Conservation (phyloP, 2,888 invertebrate genomes). For the Nemotelus nigrinus region DNA sequence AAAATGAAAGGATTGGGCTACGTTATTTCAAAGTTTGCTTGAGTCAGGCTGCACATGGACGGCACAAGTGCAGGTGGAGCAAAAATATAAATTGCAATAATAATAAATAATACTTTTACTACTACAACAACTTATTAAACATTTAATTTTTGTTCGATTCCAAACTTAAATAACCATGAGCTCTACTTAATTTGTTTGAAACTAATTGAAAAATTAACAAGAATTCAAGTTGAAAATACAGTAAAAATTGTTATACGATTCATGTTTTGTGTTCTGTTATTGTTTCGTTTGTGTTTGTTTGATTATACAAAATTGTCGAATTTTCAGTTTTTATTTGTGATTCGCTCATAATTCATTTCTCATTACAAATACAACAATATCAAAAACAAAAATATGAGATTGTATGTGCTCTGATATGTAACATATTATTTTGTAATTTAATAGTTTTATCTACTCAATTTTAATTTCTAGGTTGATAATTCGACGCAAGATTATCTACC, state of each 20-base stretch:
- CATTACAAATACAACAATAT: constrained; percentile 27
- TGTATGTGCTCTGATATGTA: neutral
- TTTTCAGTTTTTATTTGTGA: constrained; percentile 36
- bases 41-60: constrained; percentile 85
- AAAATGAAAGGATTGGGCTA: constrained; percentile 82
- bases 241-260: no score
- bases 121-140: constrained; percentile 13
- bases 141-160: constrained; percentile 32
- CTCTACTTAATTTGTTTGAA: constrained; percentile 32
- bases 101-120: constrained; percentile 19
- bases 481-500: constrained; percentile 50
- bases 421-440: neutral
- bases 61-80: constrained; percentile 75
- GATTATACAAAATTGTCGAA: constrained; percentile 27
- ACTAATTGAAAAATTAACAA: constrained; percentile 8
- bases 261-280: no score
- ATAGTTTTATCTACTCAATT: constrained; percentile 21
- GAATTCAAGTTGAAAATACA: neutral
- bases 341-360: constrained; percentile 42
- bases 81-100: neutral
- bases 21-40: constrained; percentile 85
- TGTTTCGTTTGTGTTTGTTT: constrained; percentile 16
- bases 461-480: constrained; percentile 51
- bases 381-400: constrained; percentile 5
- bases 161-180: constrained; percentile 39